Percentiles rank a stretch among this genome's conserved stretches.
phyloP scores from a whole-genome alignment of 2,797 vertebrate genomes.

The Liasis olivaceus region DNA sequence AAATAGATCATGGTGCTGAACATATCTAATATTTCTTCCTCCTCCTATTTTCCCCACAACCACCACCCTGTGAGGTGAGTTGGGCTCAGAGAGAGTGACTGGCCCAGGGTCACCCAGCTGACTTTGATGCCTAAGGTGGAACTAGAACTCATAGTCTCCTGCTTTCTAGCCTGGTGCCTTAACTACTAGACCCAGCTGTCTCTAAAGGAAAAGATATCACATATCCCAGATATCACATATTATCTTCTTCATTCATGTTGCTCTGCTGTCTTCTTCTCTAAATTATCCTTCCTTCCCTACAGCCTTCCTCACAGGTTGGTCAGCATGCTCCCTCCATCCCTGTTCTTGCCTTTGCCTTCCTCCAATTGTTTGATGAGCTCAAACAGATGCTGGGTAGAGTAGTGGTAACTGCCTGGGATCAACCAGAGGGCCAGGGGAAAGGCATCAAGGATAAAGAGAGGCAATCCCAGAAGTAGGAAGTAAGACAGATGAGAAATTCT shows the following conservation, averaged over 20 bases:
- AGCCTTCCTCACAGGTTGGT: not conserved
- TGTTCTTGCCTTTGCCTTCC: not conserved
- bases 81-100: no score
- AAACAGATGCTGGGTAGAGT: not conserved
- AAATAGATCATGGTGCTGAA: no score
- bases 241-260: not conserved
- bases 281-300: conserved; percentile 10
- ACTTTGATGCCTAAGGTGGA: no score
- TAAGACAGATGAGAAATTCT: not conserved
- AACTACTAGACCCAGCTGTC: no score
- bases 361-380: not conserved
- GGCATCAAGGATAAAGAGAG: not conserved
- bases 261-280: not conserved
- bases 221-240: not conserved
- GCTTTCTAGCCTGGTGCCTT: no score
- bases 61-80: no score
- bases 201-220: no score
- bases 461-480: not conserved
- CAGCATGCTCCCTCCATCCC: not conserved
- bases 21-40: no score
- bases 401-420: not conserved
- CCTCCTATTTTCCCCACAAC: no score
- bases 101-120: no score
- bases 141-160: no score
- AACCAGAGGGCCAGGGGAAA: not conserved